Base-by-base conservation (phyloP, 2,888 invertebrate genomes). In the Acronicta aceris region DNA sequence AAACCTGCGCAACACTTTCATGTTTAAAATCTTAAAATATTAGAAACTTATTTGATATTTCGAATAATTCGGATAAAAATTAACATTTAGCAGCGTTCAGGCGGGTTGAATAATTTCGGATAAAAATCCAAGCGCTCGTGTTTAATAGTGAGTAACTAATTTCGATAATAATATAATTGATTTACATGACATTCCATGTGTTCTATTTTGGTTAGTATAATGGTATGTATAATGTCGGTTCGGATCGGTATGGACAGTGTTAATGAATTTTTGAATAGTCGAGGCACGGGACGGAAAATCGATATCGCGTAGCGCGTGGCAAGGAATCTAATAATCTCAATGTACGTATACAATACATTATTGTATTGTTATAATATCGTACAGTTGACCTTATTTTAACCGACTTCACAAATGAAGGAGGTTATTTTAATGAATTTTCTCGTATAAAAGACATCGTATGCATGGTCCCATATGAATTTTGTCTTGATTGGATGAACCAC, bases 211-310 rank as follows among this genome's bases (percentile, higher is more conserved):
- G 84, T 81, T 71, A 77, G 63, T 69, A 53, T 78, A 75, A 71
- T 79, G 80, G 72, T 78, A 67, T 71, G 72, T 78, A 67, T 71
- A 74, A 70, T 76, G 74, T 82, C 84, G 88, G 89, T 87, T 84
- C 88, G 89, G 85, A 86, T 84, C 82, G 80, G 84, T 83, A 83
- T 87, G 89, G 89, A 90, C 88, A 89, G 81, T 84, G 90, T 83
- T 83, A 84, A 91, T 94, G 89, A 92, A 92, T 93, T 89, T 92
- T 93, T 93, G 88, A 93, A 90, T 88, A 90, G 88, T 87, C 79
- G 84, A 85, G 87, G 87, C 88, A 85, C 84, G 89, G 93, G 93
- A 93, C 93, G 93, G 92, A 92, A 82, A 89, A 92, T 94, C 93
- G 85, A 93, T 94, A 93, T 85, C 83, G 82, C 77, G 71, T 65